Evolutionary conservation across 37 sponge, comb jelly and placozoan genomes (phyloP).

Genomic region (Chondrilla cf. caribensis): DNA sequence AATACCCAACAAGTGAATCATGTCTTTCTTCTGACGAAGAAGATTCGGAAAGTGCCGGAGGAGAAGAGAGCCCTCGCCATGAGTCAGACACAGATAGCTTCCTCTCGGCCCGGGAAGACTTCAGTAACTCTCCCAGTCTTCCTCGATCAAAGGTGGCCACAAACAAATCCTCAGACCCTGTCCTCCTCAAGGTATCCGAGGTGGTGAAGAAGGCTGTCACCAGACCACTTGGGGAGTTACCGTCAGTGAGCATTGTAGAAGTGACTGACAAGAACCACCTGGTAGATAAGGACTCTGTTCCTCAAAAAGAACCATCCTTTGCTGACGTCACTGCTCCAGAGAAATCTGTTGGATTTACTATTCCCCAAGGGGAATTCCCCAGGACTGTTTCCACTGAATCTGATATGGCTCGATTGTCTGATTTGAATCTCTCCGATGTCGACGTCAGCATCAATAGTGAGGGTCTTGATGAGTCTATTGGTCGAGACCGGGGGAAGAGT

Average conservation of each 20-base stretch:
- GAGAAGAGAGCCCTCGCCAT: background rate
- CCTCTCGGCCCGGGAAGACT: constrained; percentile 11
- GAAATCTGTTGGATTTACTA: too few relatives aligned
- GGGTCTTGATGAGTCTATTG: background rate
- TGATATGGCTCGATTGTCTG: background rate
- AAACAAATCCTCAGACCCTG: too few relatives aligned
- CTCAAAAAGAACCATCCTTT: background rate
- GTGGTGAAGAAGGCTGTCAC: background rate
- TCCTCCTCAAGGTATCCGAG: background rate
- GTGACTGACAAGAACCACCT: background rate
- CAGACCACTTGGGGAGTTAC: background rate
- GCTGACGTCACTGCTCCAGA: too few relatives aligned
- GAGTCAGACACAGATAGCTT: constrained; percentile 16
- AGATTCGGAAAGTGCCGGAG: background rate
- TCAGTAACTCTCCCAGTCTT: background rate
- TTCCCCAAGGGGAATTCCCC: background rate
- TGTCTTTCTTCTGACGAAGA: background rate
- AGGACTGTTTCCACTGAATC: constrained; percentile 5
- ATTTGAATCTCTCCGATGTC: constrained; percentile 49
- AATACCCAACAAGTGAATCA: background rate
- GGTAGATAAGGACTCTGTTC: background rate
- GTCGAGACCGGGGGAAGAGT: constrained; percentile 9
- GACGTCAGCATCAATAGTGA: constrained; percentile 39
- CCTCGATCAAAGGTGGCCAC: background rate
- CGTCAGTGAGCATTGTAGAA: background rate